Evolutionary conservation across 2,888 invertebrate species (phyloP), one percentile per base, ranked within the genome.

Genomic region (Protophormia terraenovae): DNA sequence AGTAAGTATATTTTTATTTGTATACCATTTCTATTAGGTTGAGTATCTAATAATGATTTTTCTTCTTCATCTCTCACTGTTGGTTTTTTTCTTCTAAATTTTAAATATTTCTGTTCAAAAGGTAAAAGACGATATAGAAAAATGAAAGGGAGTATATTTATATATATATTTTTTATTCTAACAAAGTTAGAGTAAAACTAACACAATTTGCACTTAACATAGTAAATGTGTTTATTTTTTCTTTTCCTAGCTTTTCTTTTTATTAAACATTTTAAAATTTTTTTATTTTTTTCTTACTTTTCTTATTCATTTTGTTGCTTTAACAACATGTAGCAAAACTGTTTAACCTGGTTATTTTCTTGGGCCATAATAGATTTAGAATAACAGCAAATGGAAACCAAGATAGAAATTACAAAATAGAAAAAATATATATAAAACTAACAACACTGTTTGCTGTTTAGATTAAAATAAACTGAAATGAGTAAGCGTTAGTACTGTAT

Each of bases 171-270:
- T n/a, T n/a, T n/a, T n/a, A n/a, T n/a, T n/a, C 45, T 80, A 77
- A 75, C 66, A 83, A 80, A 76, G 77, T 81, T 80, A 67, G 55
- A 67, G 80, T 38, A 77, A 83, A 86, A 73, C 83, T 83, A 83
- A 84, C 82, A 84, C 62, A 82, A 85, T 85, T 85, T 85, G 84
- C 84, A 85, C 84, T 85, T 82, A 85, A 85, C 81, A 78, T 45
- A 78, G 84, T 73, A 85, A 85, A 82, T 85, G 84, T 85, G 81
- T 85, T 85, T 85, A 85, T 85, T 81, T 67, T 81, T 55, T 55
- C 45, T 53, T 19, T 19, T 80, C 35, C 10, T 71, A 41, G n/a
- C 66, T 35, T 80, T 38, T 72, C 29, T 7, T 69, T 67, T 62
- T 67, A 27, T 75, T 27, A 27, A 47, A 45, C 3, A 3, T 41